phyloP scores from a whole-genome alignment of 2,888 invertebrate species.

The Zeuzera pyrina region DNA sequence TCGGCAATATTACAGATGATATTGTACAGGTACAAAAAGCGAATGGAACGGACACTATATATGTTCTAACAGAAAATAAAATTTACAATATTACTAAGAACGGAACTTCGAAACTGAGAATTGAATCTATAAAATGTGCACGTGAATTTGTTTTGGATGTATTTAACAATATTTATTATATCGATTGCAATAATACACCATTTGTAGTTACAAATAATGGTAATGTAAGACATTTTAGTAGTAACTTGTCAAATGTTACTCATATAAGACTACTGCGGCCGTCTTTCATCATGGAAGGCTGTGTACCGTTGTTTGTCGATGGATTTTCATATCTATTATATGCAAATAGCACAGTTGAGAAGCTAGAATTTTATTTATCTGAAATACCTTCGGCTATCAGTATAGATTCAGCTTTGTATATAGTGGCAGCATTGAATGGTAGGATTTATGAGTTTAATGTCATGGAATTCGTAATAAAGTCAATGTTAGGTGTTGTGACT shows the following conservation, averaged over 20 bases:
- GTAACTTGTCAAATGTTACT: constrained; percentile 31
- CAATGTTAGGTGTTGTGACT: constrained; percentile 33
- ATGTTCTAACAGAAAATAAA: constrained; percentile 28
- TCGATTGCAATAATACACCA: constrained; percentile 32
- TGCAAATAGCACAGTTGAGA: constrained; percentile 38
- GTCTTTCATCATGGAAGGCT: constrained; percentile 45
- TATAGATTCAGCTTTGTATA: constrained; percentile 42
- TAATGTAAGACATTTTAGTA: constrained; percentile 13
- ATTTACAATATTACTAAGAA: constrained; percentile 38
- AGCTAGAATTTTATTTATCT: constrained; percentile 33
- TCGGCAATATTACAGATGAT: constrained; percentile 38
- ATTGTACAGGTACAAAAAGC: constrained; percentile 50
- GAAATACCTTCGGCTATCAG: constrained; percentile 42
- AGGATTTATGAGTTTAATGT: constrained; percentile 53
- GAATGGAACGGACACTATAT: constrained; percentile 37
- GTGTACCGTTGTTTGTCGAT: constrained; percentile 45
- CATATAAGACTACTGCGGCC: constrained; percentile 39
- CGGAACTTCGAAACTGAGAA: constrained; percentile 31
- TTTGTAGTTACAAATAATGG: constrained; percentile 33
- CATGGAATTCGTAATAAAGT: constrained; percentile 40
- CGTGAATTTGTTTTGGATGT: constrained; percentile 50
- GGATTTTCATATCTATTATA: constrained; percentile 34
- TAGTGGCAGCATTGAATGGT: constrained; percentile 43
- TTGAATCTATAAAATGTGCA: constrained; percentile 33
- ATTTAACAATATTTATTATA: constrained; percentile 44